These are phyloP conservation scores for Ruditapes philippinarum DNA, from an alignment of 1,140 invertebrate genomes.

Conservation along the genomic window DNA sequence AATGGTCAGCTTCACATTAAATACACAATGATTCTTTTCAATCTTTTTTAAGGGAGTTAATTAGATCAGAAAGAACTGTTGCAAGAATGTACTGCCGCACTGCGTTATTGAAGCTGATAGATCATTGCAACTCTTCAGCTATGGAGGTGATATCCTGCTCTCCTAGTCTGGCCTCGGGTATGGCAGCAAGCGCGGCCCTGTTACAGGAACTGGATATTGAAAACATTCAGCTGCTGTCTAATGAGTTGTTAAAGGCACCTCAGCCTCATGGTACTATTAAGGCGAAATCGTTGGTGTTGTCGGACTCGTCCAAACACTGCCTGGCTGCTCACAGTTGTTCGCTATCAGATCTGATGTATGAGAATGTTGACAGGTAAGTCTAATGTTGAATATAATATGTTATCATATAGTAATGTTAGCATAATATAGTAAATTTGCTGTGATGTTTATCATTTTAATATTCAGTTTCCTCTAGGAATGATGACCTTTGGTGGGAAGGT, in stretches of 20 bases:
- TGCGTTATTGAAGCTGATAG: constrained; percentile 84
- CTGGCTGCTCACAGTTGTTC: constrained; percentile 78
- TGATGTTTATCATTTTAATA: too few relatives aligned
- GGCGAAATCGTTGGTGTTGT: constrained; percentile 70
- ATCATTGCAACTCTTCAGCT: constrained; percentile 85
- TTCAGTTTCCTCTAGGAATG: too few relatives aligned
- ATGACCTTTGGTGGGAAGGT: too few relatives aligned
- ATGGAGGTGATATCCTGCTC: constrained; percentile 80
- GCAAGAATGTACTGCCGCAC: constrained; percentile 84
- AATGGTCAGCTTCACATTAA: too few relatives aligned
- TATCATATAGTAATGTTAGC: too few relatives aligned
- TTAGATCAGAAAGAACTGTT: constrained; percentile 81
- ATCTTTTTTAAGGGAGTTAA: constrained; percentile 83
- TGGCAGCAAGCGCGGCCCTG: constrained; percentile 84
- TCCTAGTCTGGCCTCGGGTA: constrained; percentile 78
- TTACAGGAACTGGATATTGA: constrained; percentile 86
- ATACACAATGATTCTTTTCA: too few relatives aligned
- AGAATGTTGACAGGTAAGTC: constrained; percentile 75
- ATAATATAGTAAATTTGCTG: too few relatives aligned
- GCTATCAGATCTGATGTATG: constrained; percentile 82
- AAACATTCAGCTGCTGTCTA: constrained; percentile 86
- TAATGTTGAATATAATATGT: too few relatives aligned
- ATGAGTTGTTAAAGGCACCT: constrained; percentile 82
- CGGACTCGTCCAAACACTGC: constrained; percentile 72
- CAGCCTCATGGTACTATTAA: constrained; percentile 77